Evolutionary conservation across 2,797 vertebrate species (phyloP).

Genomic region (Pogonophryne albipinna): DNA sequence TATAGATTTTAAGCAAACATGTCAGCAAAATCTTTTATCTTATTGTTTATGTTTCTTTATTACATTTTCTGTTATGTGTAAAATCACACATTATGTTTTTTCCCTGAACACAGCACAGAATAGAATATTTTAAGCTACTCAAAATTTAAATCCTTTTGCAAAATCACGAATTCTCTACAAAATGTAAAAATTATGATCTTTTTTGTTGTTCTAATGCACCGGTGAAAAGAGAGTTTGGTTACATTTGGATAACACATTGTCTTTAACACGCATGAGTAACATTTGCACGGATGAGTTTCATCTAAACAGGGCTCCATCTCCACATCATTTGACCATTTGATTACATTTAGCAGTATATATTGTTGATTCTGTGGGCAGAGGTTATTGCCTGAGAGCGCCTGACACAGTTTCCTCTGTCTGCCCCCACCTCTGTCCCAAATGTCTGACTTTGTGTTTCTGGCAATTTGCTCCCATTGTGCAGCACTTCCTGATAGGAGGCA

Average conservation of each 20-base stretch:
- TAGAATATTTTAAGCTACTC: neutral
- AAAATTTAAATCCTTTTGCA: neutral
- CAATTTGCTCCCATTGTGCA: constrained; percentile 86
- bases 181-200: neutral
- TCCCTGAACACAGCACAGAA: neutral
- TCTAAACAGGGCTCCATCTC: neutral
- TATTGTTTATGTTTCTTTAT: neutral
- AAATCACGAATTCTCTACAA: neutral
- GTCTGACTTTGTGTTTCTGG: constrained; percentile 86
- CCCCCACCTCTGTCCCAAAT: constrained; percentile 75
- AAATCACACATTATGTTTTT: neutral
- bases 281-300: neutral
- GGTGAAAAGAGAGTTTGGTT: neutral
- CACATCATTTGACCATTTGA: neutral
- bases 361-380: constrained; percentile 33
- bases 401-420: constrained; percentile 77
- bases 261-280: neutral
- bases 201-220: neutral
- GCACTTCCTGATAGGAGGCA: constrained; percentile 86
- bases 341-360: constrained; percentile 28
- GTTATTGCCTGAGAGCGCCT: constrained; percentile 63
- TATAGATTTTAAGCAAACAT: neutral
- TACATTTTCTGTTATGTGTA: neutral
- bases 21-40: too few species aligned
- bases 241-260: neutral